Evolutionary conservation across 2,113 vertebrate genomes (phyloP).

Genomic region (Arizona elegans): DNA sequence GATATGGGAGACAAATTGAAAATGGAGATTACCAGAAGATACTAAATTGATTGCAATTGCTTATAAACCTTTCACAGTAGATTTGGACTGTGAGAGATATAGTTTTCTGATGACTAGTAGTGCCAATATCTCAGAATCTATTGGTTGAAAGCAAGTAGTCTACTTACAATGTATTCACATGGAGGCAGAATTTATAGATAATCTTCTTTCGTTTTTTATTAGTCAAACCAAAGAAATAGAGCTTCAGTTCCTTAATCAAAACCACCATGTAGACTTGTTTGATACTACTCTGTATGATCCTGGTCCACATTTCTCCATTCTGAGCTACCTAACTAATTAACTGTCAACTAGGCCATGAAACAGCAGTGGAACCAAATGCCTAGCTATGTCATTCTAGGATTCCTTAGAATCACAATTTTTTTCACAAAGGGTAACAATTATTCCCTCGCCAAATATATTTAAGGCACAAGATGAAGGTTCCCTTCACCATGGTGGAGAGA

Average conservation of each 20-base stretch:
- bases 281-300: not conserved
- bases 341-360: not conserved
- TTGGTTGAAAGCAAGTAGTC: not conserved
- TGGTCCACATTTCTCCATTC: not conserved
- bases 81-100: not conserved
- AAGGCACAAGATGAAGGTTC: not conserved
- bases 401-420: not conserved
- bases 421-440: not conserved
- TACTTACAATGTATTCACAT: not conserved
- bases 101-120: not conserved
- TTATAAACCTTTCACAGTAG: not conserved
- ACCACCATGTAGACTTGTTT: not conserved
- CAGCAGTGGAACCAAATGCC: not conserved
- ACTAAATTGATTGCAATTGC: slow-evolving; percentile 5
- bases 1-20: slow-evolving; percentile 45
- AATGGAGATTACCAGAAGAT: slow-evolving; percentile 55
- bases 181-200: not conserved
- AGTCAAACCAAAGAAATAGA: not conserved
- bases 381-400: not conserved
- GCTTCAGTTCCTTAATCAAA: not conserved
- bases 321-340: not conserved
- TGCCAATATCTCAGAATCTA: not conserved
- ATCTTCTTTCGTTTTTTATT: not conserved
- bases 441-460: not conserved
- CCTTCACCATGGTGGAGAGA: not conserved